These are phyloP conservation scores for Porites cylindrica DNA, from an alignment of 92 coral and sea anemone species.

Conservation along the genomic window DNA sequence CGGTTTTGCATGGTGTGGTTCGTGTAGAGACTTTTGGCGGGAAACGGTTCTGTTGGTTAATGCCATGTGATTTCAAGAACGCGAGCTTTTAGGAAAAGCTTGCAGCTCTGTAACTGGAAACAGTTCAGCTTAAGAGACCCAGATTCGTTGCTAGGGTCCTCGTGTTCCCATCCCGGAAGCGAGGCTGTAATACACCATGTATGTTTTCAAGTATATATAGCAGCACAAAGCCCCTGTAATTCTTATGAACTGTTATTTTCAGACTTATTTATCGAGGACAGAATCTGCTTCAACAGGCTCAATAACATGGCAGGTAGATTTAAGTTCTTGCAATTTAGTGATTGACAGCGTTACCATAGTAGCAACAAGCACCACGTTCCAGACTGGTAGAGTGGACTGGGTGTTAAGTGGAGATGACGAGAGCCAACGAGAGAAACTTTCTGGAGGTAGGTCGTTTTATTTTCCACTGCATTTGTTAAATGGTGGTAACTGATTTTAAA, in stretches of 20 bases:
- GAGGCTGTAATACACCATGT: too few relatives aligned
- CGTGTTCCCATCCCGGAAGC: too few relatives aligned
- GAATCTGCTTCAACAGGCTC: constrained; percentile 77
- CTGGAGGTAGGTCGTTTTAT: constrained; percentile 73
- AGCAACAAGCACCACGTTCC: constrained; percentile 77
- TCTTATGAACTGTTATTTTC: not conserved
- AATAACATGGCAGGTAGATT: constrained; percentile 85
- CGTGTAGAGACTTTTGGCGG: too few relatives aligned
- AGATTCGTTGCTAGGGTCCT: too few relatives aligned
- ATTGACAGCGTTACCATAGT: constrained; percentile 81
- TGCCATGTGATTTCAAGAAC: too few relatives aligned
- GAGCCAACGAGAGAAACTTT: constrained; percentile 65
- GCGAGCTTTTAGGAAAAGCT: too few relatives aligned
- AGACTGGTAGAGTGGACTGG: constrained; percentile 86
- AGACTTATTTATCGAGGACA: constrained; percentile 88
- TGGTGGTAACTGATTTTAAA: too few relatives aligned
- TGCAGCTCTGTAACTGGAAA: too few relatives aligned
- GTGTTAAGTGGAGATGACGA: constrained; percentile 81
- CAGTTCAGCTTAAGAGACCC: too few relatives aligned
- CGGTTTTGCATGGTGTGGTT: too few relatives aligned
- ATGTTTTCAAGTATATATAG: too few relatives aligned
- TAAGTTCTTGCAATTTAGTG: constrained; percentile 69
- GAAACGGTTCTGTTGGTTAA: too few relatives aligned
- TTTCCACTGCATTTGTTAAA: not conserved
- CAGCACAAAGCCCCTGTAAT: not conserved